Base-by-base conservation (phyloP, 2,113 vertebrate species). In the Hiodon alosoides region DNA sequence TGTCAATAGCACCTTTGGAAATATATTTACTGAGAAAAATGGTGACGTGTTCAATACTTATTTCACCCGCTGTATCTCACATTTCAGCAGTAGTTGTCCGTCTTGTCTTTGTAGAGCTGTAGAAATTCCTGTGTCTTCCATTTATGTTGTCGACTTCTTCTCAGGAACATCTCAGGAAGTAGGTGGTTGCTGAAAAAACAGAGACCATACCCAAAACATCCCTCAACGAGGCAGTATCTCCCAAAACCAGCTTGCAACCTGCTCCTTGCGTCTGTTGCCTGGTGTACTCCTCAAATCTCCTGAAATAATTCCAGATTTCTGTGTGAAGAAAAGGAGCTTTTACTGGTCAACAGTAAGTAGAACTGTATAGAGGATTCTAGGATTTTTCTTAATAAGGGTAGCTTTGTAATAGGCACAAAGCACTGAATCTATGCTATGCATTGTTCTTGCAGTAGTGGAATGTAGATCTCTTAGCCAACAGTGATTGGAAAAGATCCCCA, bases 381-480 rank as follows among this genome's bases (percentile, higher is more conserved):
- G 51, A 6, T 31, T 0, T 64, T 13, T 64, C 11, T n/a, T 16
- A 16, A 51, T 72, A 75, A 59, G 77, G 69, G 59, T 75, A 59
- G 11, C 69, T 50, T 76, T 76, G 72, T 53, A 78, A 75, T 50
- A 62, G 76, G 67, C 78, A 81, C 76, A 82, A 60, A 81, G 58
- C 80, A 77, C 81, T 83, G 81, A 84, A 80, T 71, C 79, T 75
- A 76, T 83, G 74, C 74, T 8, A 62, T 62, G 76, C 71, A 76
- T 72, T 61, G 53, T 71, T 73, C 69, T 78, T 75, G 81, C 78
- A 81, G 80, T 76, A 65, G 78, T 62, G 66, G 75, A 47, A 73
- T 77, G 68, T 70, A 71, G 57, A 68, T 13, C 14, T 71, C 69
- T 55, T 4, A 65, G 78, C 77, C 80, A 80, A 48, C 79, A 79